A percentile compares a stretch with the other conserved stretches of the same genome.
Evolutionary conservation across 2,888 invertebrate species (phyloP).

Genomic region (Azorinus chamasolen): DNA sequence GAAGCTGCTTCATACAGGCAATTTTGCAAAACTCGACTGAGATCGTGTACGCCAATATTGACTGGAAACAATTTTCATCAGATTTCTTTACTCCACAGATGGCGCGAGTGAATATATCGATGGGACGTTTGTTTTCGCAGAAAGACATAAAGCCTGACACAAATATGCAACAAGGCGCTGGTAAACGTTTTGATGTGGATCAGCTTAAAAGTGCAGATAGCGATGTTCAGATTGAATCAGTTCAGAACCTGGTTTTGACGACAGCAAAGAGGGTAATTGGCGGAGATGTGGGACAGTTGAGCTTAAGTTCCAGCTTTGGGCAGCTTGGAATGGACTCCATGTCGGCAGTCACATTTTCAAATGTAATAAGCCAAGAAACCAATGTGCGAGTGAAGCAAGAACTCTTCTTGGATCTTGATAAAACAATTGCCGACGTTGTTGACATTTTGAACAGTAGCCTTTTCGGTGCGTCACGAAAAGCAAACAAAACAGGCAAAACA

Average conservation of each 20-base stretch:
- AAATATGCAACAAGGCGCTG: too few relatives aligned
- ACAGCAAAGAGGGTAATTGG: conserved; percentile 2
- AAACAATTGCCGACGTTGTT: too few relatives aligned
- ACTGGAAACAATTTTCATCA: conserved; percentile 35
- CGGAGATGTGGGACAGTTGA: not conserved
- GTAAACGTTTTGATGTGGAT: not conserved
- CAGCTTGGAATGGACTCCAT: conserved; percentile 12
- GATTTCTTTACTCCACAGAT: too few relatives aligned
- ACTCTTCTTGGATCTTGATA: too few relatives aligned
- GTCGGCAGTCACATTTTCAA: conserved; percentile 12
- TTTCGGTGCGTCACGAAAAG: too few relatives aligned
- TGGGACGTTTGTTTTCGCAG: too few relatives aligned
- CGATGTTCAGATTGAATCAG: not conserved
- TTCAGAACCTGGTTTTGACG: not conserved
- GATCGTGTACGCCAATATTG: conserved; percentile 54
- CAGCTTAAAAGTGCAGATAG: not conserved
- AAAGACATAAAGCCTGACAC: too few relatives aligned
- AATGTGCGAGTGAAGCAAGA: too few relatives aligned
- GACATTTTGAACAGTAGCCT: too few relatives aligned
- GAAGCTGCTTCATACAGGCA: conserved; percentile 49
- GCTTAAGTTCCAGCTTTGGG: not conserved
- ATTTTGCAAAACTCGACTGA: conserved; percentile 56
- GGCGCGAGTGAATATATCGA: too few relatives aligned
- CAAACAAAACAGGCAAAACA: too few relatives aligned
- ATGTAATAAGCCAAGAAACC: conserved; percentile 1